A percentile compares a stretch with the other conserved stretches of the same genome.
phyloP scores from a whole-genome alignment of 2,797 vertebrate species.

The Acanthopagrus latus region DNA sequence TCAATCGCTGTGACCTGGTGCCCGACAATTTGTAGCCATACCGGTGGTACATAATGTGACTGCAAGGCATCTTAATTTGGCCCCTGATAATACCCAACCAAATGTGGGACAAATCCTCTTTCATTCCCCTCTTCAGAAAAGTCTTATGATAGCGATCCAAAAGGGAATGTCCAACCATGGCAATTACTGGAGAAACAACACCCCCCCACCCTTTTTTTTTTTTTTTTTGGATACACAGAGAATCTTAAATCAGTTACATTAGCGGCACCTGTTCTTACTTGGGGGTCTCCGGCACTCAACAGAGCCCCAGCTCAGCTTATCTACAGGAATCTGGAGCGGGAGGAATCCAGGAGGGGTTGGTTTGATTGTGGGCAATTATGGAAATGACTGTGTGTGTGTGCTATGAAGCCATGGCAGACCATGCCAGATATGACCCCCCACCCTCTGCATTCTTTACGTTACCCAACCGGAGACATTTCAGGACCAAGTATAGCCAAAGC shows the following conservation, averaged over 20 bases:
- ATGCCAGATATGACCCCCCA: conserved; percentile 76
- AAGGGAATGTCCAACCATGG: conserved; percentile 73
- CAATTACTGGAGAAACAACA: conserved; percentile 76
- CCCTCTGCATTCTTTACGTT: conserved; percentile 75
- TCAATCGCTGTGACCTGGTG: conserved; percentile 44
- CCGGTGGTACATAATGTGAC: conserved; percentile 33
- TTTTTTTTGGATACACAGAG: conserved; percentile 52
- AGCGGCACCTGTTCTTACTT: conserved; percentile 88
- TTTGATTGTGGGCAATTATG: conserved; percentile 88
- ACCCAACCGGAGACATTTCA: conserved; percentile 73
- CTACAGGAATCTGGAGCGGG: conserved; percentile 83
- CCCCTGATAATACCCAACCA: conserved; percentile 74
- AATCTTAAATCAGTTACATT: conserved; percentile 83
- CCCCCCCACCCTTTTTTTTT: not conserved
- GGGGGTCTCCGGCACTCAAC: conserved; percentile 83
- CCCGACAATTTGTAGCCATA: conserved; percentile 42
- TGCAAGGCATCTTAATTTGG: conserved; percentile 74
- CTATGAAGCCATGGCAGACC: conserved; percentile 76
- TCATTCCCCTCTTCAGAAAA: conserved; percentile 79
- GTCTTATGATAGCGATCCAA: conserved; percentile 78
- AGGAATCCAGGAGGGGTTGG: conserved; percentile 85
- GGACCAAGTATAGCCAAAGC: conserved; percentile 72
- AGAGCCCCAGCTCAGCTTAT: conserved; percentile 83
- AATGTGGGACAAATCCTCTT: conserved; percentile 77
- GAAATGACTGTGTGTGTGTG: conserved; percentile 82